Conservation (phyloP, 2,888 invertebrate genomes). For the Myopa tessellatipennis region DNA sequence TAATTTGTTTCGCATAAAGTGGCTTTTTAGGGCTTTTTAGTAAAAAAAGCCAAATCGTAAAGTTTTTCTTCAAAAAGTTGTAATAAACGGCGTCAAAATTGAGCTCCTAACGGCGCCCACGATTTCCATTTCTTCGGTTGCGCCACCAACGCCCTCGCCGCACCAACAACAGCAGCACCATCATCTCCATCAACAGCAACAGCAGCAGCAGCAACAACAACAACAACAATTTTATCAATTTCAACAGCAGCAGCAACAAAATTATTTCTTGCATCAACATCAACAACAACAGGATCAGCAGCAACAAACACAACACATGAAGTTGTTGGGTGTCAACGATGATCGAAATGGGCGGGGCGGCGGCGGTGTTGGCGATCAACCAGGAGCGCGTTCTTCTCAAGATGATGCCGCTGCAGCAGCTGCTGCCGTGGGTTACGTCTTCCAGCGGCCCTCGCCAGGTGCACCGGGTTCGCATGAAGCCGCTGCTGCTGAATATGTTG, state of each 20-base stretch:
- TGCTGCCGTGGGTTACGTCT: constrained; percentile 91
- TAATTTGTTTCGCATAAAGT: constrained; percentile 13
- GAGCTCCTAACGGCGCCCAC: constrained; percentile 67
- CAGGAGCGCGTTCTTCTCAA: constrained; percentile 69
- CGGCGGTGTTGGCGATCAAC: constrained; percentile 58
- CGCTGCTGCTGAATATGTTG: constrained; percentile 73
- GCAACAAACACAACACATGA: constrained; percentile 73
- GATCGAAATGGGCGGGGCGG: constrained; percentile 71
- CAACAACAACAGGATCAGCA: constrained; percentile 54
- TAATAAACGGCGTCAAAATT: constrained; percentile 65
- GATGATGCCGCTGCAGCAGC: constrained; percentile 78
- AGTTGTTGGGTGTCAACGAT: constrained; percentile 81
- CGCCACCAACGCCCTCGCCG: constrained; percentile 56
- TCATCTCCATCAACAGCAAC: constrained; percentile 69
- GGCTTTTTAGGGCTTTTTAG: constrained; percentile 12
- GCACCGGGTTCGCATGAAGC: constrained; percentile 73
- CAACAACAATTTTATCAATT: constrained; percentile 57
- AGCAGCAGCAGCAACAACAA: constrained; percentile 69
- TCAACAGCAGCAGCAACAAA: constrained; percentile 63
- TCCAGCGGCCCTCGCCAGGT: constrained; percentile 66
- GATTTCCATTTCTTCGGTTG: constrained; percentile 66
- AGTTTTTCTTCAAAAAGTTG: constrained; percentile 33
- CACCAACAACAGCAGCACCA: constrained; percentile 65
- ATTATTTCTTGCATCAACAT: constrained; percentile 53
- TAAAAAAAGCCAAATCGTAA: constrained; percentile 11